Conservation (phyloP, 2,888 invertebrate genomes). For the Helobdella robusta region DNA sequence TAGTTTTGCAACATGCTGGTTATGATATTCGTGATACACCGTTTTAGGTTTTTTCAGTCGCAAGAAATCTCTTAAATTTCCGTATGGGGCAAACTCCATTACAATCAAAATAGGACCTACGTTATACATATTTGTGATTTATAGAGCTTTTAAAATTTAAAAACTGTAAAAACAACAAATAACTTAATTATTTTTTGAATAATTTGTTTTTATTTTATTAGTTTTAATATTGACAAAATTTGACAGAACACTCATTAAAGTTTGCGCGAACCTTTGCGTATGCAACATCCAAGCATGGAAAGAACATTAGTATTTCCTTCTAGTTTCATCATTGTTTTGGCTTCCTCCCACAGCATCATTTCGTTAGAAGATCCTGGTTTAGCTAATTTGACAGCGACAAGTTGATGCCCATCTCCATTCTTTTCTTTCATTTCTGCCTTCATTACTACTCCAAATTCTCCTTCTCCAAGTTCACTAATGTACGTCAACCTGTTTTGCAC, state of each 20-base stretch:
- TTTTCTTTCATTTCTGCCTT: constrained; percentile 63
- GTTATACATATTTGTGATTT: too few relatives aligned
- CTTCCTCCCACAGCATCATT: too few relatives aligned
- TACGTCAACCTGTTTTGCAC: too few relatives aligned
- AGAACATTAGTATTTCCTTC: constrained; percentile 79
- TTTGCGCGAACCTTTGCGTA: too few relatives aligned
- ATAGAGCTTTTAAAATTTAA: too few relatives aligned
- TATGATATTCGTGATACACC: too few relatives aligned
- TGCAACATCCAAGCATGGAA: constrained; percentile 61
- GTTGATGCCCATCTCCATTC: too few relatives aligned
- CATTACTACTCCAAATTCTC: constrained; percentile 92
- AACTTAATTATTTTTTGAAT: background rate
- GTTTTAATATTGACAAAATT: too few relatives aligned
- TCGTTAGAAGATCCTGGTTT: too few relatives aligned
- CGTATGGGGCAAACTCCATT: constrained; percentile 56
- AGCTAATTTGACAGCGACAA: too few relatives aligned
- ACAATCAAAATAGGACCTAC: constrained; percentile 50
- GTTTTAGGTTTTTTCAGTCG: constrained; percentile 68
- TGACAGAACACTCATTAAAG: too few relatives aligned
- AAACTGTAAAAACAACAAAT: background rate
- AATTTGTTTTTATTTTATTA: background rate
- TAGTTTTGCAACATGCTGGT: too few relatives aligned
- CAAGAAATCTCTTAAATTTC: constrained; percentile 87
- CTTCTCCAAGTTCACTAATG: constrained; percentile 80
- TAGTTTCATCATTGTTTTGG: constrained; percentile 87